Percentiles rank a stretch among this genome's conserved stretches.
Conservation (phyloP, 2,888 invertebrate genomes). For the Dicyrtoma fusca region DNA sequence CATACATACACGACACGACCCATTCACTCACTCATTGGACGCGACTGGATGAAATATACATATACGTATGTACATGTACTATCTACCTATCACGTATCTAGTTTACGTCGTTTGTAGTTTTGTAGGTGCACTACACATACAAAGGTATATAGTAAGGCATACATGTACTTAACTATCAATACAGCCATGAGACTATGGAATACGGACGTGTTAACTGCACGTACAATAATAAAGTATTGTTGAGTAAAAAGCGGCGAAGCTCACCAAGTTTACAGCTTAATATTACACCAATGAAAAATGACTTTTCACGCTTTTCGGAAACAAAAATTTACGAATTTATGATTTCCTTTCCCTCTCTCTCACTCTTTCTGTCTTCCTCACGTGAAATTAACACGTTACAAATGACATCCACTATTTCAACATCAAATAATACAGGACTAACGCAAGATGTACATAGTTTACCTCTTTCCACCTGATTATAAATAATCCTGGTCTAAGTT, state of each 20-base stretch:
- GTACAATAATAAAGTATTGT: neutral
- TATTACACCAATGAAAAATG: constrained; percentile 57
- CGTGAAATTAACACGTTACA: constrained; percentile 54
- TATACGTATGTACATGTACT: neutral
- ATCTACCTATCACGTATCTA: neutral
- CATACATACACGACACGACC: constrained; percentile 14
- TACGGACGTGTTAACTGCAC: no score
- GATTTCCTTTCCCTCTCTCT: constrained; percentile 52
- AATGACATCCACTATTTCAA: constrained; percentile 46
- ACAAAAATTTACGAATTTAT: constrained; percentile 57
- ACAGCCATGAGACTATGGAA: neutral
- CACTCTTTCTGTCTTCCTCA: neutral
- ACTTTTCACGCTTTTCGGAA: constrained; percentile 57
- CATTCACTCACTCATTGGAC: neutral
- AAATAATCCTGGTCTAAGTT: neutral
- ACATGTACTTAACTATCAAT: neutral
- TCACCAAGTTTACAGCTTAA: constrained; percentile 23
- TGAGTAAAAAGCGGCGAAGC: neutral
- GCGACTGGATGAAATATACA: neutral
- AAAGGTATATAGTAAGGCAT: no score
- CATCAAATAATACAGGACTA: constrained; percentile 23
- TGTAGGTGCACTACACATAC: neutral
- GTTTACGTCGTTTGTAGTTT: no score
- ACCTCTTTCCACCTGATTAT: constrained; percentile 6
- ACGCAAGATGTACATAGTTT: constrained; percentile 6